phyloP scores from a whole-genome alignment of 30 jellyfish, hydroid and myxozoan genomes.

The Cassiopea andromeda region DNA sequence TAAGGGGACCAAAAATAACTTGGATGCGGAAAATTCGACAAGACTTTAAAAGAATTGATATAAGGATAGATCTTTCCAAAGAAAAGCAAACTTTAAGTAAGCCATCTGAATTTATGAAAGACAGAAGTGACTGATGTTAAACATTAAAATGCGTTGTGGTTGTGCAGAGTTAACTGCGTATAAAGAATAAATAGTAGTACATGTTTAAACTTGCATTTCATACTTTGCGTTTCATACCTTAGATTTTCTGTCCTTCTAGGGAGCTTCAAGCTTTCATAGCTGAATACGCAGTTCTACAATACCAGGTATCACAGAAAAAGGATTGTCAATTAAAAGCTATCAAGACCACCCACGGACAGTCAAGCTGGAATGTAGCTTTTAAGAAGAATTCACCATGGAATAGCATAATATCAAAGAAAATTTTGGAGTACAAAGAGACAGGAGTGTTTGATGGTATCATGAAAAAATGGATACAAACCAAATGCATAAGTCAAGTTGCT shows the following conservation, averaged over 20 bases:
- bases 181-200: too few relatives aligned
- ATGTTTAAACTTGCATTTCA: too few relatives aligned
- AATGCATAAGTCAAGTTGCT: conserved; percentile 16
- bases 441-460: background rate
- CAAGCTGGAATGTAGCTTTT: conserved; percentile 39
- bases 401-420: conserved; percentile 14
- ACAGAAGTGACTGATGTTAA: too few relatives aligned
- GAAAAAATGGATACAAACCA: conserved; percentile 25
- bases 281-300: conserved; percentile 44
- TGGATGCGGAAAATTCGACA: too few relatives aligned
- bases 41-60: too few relatives aligned
- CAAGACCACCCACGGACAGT: background rate
- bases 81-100: too few relatives aligned
- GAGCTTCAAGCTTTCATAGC: conserved; percentile 51
- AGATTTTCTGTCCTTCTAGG: background rate
- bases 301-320: conserved; percentile 12
- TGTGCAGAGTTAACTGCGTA: too few relatives aligned
- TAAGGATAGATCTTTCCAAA: too few relatives aligned
- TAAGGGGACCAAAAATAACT: too few relatives aligned
- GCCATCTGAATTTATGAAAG: too few relatives aligned
- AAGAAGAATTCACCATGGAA: conserved; percentile 40
- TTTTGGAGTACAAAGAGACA: conserved; percentile 33
- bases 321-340: conserved; percentile 22
- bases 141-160: too few relatives aligned
- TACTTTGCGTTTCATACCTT: background rate